phyloP scores from a whole-genome alignment of 2,113 vertebrate genomes.

The Calcarius ornatus region DNA sequence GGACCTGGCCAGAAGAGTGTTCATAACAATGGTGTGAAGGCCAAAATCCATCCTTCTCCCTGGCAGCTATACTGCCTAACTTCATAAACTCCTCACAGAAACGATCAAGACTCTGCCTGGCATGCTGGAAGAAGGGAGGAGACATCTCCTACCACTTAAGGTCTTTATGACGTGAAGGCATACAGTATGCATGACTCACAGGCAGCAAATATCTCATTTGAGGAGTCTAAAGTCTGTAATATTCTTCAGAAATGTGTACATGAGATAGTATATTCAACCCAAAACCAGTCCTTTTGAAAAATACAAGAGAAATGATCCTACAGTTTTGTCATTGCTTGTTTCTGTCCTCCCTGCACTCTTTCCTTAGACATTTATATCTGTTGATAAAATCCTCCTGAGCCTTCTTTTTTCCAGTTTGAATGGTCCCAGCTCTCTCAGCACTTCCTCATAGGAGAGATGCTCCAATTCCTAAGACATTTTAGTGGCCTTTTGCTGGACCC shows the following conservation, averaged over 20 bases:
- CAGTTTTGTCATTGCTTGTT: background rate
- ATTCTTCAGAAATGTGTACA: background rate
- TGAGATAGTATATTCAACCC: background rate
- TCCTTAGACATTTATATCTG: background rate
- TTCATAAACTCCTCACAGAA: background rate
- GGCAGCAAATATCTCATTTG: background rate
- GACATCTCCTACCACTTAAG: background rate
- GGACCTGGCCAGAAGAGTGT: background rate
- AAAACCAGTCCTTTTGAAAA: background rate
- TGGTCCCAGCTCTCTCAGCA: background rate
- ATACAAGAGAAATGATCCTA: background rate
- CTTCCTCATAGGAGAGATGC: background rate
- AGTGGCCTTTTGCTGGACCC: background rate
- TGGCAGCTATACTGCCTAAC: background rate
- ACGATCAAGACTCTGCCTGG: background rate
- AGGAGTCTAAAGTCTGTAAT: background rate
- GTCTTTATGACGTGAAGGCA: background rate
- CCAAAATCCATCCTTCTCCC: background rate
- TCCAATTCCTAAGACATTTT: background rate
- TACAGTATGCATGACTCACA: background rate
- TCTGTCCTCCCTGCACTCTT: background rate
- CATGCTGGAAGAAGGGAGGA: background rate
- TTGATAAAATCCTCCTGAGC: background rate
- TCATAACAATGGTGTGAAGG: background rate
- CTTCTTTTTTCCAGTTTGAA: background rate